Evolutionary conservation across 2,888 invertebrate species (phyloP), one percentile per base, ranked within the genome.

Genomic region (Latheticus oryzae): DNA sequence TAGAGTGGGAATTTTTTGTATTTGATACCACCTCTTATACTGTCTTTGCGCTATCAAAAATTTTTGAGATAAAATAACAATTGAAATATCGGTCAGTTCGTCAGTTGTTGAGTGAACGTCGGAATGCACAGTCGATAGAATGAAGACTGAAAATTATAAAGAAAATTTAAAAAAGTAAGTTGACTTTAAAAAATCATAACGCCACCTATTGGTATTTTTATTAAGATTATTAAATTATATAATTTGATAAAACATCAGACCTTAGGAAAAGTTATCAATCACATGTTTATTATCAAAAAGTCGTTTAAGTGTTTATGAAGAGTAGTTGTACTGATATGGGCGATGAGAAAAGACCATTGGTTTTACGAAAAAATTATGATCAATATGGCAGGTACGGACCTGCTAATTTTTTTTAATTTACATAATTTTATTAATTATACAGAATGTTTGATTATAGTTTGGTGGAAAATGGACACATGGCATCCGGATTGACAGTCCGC

Each of bases 401-500:
- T 24, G 47, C n/a, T n/a, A n/a, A n/a, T n/a, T n/a, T n/a, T n/a
- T n/a, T n/a, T n/a, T n/a, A n/a, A n/a, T n/a, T n/a, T n/a, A 1
- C 11, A 3, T 5, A 2, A 9, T 28, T n/a, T 26, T 28, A 9
- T 24, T 1, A 28, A 9, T n/a, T 17, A 15, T 47, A 47, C 21
- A 32, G 23, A n/a, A 33, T 47, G 32, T 32, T 47, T 30, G 23
- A 5, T 50, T 5, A 11, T 28, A 50, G 50, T n/a, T 11, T 50
- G 5, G 21, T 50, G 21, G 52, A 52, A 15, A 37, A 42, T 32
- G 52, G 40, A 8, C 19, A 19, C 12, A 15, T 4, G 15, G 30
- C 71, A 4, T 13, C 50, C n/a, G 55, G 66, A 21, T 28, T 76
- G 19, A 71, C 77, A 35, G 83, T 88, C 15, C 82, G 86, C 57